Evolutionary conservation across 2,113 vertebrate genomes (phyloP).

Genomic region (Thamnophis sirtalis): DNA sequence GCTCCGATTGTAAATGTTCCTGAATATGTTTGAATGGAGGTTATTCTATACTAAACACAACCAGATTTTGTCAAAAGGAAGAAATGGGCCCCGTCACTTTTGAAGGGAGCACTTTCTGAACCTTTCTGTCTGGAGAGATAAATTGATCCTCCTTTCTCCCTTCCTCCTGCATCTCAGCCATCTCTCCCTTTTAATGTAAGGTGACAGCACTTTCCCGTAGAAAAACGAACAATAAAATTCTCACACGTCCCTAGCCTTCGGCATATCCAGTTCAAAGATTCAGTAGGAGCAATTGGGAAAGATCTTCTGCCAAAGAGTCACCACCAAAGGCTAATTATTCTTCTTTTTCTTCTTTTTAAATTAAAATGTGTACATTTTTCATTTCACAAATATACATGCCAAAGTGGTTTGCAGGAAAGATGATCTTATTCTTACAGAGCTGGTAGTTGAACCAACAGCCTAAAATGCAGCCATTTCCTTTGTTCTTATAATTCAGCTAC

Average conservation of each 20-base stretch:
- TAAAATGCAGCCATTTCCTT: not conserved
- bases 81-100: not conserved
- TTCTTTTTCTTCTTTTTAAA: too few relatives aligned
- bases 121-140: not conserved
- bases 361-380: not conserved
- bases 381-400: not conserved
- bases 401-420: not conserved
- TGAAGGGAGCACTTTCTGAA: not conserved
- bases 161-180: not conserved
- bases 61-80: not conserved
- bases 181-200: not conserved
- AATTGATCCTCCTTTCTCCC: not conserved
- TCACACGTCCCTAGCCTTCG: not conserved
- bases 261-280: not conserved
- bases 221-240: not conserved
- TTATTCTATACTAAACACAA: not conserved
- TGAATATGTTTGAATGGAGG: not conserved
- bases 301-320: not conserved
- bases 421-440: not conserved
- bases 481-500: not conserved
- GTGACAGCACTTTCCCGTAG: not conserved
- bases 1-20: not conserved
- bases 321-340: not conserved
- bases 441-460: not conserved
- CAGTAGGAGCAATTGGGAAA: not conserved